These are phyloP conservation scores for Liparis tanakae DNA, from an alignment of 2,797 vertebrate genomes.

Conservation along the genomic window DNA sequence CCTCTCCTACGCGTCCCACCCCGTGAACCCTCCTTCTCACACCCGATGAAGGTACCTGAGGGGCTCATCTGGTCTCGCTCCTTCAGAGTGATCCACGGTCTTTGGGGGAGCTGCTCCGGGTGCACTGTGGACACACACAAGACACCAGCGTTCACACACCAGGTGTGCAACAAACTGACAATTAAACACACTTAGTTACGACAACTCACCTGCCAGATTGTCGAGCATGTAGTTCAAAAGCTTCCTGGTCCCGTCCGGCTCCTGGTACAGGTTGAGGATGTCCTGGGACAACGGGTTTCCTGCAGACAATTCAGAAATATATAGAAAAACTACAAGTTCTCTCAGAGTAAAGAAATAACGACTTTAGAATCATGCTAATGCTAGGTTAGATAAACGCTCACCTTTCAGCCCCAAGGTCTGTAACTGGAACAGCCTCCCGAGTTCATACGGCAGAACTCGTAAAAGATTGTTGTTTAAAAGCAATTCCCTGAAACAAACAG, in stretches of 20 bases:
- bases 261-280: conserved; percentile 98
- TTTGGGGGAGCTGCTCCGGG: conserved; percentile 98
- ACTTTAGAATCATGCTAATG: neutral
- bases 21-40: no score
- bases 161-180: conserved; percentile 3
- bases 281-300: conserved; percentile 99
- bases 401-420: conserved; percentile 99
- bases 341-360: neutral
- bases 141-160: neutral
- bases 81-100: conserved; percentile 98
- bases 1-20: no score
- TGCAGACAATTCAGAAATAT: conserved; percentile 61
- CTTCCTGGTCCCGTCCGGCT: conserved; percentile 97
- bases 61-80: conserved; percentile 95
- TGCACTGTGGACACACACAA: conserved; percentile 84
- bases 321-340: neutral
- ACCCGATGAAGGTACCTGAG: conserved; percentile 82
- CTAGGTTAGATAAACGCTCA: conserved; percentile 37
- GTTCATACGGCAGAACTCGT: conserved; percentile 99
- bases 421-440: conserved; percentile 98
- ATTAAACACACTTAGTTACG: conserved; percentile 30
- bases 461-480: conserved; percentile 99
- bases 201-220: conserved; percentile 94
- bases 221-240: conserved; percentile 99
- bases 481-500: conserved; percentile 91